Base-by-base conservation (phyloP, 1,140 invertebrate genomes). In the Drosophila miranda region DNA sequence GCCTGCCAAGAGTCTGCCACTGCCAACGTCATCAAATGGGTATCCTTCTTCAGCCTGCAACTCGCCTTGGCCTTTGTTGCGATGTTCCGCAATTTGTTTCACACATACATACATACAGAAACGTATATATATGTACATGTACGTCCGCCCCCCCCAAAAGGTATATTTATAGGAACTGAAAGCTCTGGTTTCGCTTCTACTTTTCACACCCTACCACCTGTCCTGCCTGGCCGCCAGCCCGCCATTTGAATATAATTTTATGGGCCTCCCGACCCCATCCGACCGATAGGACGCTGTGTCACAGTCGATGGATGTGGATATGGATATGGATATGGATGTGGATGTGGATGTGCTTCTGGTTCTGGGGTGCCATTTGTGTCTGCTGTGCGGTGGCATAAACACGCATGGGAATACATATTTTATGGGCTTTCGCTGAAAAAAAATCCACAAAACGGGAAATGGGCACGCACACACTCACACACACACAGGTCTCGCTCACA, bases 331-430 rank as follows among this genome's bases (percentile, higher is more conserved):
- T 19, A 19, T 19, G 19, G 19, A 19, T 59, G 55, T 81, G 61
- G 55, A 51, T 72, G 66, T 66, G 23, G 23, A 4, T 5, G 23
- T 26, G 23, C 23, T 6, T 26, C 23, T 26, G 23, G 23, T 26
- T 23, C 23, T 3, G 23, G 23, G 23, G 3, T 23, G 50, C 60
- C 69, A 57, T 41, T 59, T 21, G 42, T 46, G 46, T 44, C 50
- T 67, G 57, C 54, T 59, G 19, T 64, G 54, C 70, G 56, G 58
- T 41, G 55, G 51, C 67, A 59, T 69, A 80, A 86, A 80, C 76
- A 83, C 77, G 62, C 72, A 86, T 73, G 67, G 55, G 56, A 38
- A 76, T 86, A 84, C 56, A 84, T 86, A 75, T 83, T 83, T 83
- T 71, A 84, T 84, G 75, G 75, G 54, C 60, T 34, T 23, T 11